Percentiles rank a stretch among this genome's conserved stretches.
phyloP scores from a whole-genome alignment of 2,113 vertebrate species.

The Rana temporaria region DNA sequence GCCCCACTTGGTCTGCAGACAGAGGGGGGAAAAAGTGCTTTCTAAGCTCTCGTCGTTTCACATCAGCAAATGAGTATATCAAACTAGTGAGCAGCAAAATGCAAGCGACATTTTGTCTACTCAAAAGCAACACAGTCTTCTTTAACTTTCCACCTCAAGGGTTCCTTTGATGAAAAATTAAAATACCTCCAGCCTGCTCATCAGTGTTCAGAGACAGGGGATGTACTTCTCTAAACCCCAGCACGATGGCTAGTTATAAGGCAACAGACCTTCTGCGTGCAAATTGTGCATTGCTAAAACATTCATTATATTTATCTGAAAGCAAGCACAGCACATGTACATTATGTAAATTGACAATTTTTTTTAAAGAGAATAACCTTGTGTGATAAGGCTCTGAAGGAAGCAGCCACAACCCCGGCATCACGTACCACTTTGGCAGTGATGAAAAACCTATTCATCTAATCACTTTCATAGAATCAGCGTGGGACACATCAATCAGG shows the following conservation, averaged over 20 bases:
- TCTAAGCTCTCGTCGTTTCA: constrained; percentile 81
- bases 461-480: too few relatives aligned
- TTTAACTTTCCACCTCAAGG: constrained; percentile 77
- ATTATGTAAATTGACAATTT: too few relatives aligned
- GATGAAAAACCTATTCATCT: too few relatives aligned
- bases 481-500: too few relatives aligned
- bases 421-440: too few relatives aligned
- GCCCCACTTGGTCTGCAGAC: constrained; percentile 79
- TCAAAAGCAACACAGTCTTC: constrained; percentile 70
- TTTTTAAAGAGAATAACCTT: too few relatives aligned
- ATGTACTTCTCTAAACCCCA: background rate
- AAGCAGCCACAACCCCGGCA: too few relatives aligned
- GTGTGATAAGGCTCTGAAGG: too few relatives aligned
- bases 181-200: constrained; percentile 66
- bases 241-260: background rate
- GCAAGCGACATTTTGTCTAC: constrained; percentile 79
- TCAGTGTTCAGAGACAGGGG: constrained; percentile 54
- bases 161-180: constrained; percentile 80
- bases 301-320: too few relatives aligned
- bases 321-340: too few relatives aligned
- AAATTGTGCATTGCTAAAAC: background rate
- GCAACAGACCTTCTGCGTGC: background rate
- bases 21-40: constrained; percentile 80
- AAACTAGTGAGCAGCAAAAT: constrained; percentile 81
- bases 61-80: constrained; percentile 86